phyloP scores from a whole-genome alignment of 2,113 vertebrate genomes.

The Daboia siamensis region DNA sequence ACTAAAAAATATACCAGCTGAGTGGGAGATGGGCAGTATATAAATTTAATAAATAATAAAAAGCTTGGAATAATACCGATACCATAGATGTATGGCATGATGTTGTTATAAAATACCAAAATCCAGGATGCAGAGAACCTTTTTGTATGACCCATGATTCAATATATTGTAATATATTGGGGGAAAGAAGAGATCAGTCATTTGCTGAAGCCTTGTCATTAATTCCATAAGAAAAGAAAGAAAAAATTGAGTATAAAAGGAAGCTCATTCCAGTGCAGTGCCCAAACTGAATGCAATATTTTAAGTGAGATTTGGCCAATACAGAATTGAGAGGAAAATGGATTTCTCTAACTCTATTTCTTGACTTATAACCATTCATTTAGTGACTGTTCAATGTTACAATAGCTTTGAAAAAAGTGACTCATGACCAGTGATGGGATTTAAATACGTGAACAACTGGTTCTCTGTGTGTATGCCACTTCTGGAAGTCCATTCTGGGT shows the following conservation, averaged over 20 bases:
- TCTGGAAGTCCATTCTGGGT: too few species aligned
- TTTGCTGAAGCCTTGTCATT: neutral
- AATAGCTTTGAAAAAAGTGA: neutral
- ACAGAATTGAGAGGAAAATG: neutral
- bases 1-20: neutral
- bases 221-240: neutral
- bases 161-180: neutral
- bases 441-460: too few species aligned
- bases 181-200: neutral
- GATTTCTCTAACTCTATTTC: neutral
- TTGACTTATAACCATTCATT: neutral
- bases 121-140: neutral
- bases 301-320: neutral
- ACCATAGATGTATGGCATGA: neutral
- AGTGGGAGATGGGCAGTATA: slow-evolving; percentile 1
- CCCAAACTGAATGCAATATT: neutral
- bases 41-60: neutral
- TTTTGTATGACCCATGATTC: neutral
- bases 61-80: neutral
- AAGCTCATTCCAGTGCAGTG: neutral
- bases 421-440: too few species aligned
- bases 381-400: neutral
- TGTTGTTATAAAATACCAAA: neutral
- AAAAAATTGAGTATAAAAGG: neutral
- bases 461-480: too few species aligned